phyloP scores from a whole-genome alignment of 2,797 vertebrate genomes.

The Falco novaeseelandiae region DNA sequence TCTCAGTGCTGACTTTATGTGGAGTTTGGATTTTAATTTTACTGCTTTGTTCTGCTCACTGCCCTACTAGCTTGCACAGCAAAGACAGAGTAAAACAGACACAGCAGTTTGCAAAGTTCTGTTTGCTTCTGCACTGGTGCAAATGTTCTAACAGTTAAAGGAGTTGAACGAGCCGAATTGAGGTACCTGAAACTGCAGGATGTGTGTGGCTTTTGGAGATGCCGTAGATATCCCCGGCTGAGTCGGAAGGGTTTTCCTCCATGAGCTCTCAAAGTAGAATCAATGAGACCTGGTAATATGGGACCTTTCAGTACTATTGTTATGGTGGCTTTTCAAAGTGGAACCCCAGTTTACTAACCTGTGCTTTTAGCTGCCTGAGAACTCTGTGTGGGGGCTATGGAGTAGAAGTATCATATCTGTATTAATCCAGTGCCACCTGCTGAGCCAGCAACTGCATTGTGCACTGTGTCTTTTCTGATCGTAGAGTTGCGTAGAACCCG shows the following conservation, averaged over 20 bases:
- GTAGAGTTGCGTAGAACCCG: neutral
- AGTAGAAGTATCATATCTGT: neutral
- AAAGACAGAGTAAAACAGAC: neutral
- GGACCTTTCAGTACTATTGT: neutral
- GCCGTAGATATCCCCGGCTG: neutral
- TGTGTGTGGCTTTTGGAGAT: neutral
- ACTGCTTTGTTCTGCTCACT: neutral
- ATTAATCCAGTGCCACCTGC: slow-evolving; percentile 59
- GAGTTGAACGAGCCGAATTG: neutral
- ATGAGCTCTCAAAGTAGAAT: neutral
- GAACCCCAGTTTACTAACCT: neutral
- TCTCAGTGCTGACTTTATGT: neutral
- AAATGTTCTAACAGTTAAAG: neutral
- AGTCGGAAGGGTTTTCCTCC: neutral
- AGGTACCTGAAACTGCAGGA: neutral
- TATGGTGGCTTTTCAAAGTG: neutral
- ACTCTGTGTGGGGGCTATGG: neutral
- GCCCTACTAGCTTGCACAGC: neutral
- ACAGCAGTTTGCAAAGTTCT: neutral
- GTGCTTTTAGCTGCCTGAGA: neutral
- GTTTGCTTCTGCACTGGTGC: neutral
- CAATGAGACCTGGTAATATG: neutral
- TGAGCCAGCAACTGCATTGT: slow-evolving; percentile 44
- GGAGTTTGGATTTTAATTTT: neutral
- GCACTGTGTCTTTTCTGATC: neutral